These are phyloP conservation scores for Puntigrus tetrazona DNA, from an alignment of 2,113 vertebrate genomes.

Conservation along the genomic window DNA sequence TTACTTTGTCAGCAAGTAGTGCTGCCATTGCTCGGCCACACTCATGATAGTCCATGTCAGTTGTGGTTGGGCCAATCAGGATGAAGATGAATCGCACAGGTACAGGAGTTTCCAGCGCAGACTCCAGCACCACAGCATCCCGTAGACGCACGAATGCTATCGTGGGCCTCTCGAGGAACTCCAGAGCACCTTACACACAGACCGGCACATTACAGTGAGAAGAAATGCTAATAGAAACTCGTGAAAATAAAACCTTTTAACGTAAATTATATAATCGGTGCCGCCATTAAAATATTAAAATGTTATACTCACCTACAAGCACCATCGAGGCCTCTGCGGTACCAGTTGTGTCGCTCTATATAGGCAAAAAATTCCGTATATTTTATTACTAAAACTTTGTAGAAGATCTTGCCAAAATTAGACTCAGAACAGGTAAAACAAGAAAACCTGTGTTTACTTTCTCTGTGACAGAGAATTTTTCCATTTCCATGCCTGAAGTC, in stretches of 20 bases:
- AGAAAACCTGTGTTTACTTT: constrained; percentile 58
- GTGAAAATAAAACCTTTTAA: neutral
- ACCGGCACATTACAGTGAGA: constrained; percentile 9
- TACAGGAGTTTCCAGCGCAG: constrained; percentile 64
- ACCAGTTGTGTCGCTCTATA: constrained; percentile 71
- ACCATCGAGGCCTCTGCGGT: constrained; percentile 83
- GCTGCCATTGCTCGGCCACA: constrained; percentile 84
- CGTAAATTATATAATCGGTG: neutral
- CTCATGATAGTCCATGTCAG: constrained; percentile 81
- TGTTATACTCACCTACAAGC: constrained; percentile 81
- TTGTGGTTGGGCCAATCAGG: constrained; percentile 80
- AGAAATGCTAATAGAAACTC: neutral
- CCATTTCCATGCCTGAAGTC: constrained; percentile 67
- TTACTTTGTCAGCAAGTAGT: constrained; percentile 88
- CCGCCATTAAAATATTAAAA: neutral
- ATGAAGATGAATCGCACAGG: constrained; percentile 84
- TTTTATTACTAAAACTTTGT: neutral
- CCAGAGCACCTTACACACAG: constrained; percentile 69
- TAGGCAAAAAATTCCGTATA: neutral
- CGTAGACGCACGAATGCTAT: constrained; percentile 85
- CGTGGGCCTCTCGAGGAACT: constrained; percentile 73
- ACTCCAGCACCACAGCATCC: constrained; percentile 73
- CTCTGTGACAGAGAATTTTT: constrained; percentile 68
- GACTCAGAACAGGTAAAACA: neutral
- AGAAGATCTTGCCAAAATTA: neutral